Percentiles rank a stretch among this genome's conserved stretches.
Evolutionary conservation across 2,797 vertebrate genomes (phyloP).

Genomic region (Taeniopygia guttata): DNA sequence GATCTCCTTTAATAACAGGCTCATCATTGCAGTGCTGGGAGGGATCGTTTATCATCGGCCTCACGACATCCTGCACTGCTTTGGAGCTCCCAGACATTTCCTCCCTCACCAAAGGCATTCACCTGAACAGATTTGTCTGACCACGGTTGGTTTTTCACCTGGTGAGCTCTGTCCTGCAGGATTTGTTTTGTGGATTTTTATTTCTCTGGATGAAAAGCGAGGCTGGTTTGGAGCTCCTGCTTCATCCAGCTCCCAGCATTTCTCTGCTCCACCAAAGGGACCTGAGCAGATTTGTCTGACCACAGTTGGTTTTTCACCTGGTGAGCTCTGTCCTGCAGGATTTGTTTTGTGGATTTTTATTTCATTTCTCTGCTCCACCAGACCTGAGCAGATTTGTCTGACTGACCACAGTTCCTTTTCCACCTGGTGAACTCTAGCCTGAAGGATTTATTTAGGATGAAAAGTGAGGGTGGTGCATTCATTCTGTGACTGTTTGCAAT

Average conservation of each 20-base stretch:
- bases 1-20: not conserved
- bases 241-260: not conserved
- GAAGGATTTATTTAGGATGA: not conserved
- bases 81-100: not conserved
- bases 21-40: not conserved
- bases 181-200: not conserved
- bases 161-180: not conserved
- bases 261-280: not conserved
- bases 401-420: not conserved
- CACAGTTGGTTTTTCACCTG: not conserved
- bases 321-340: constrained; percentile 19
- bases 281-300: not conserved
- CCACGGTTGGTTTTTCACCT: not conserved
- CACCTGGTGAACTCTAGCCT: constrained; percentile 52
- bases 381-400: not conserved
- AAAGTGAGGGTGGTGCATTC: not conserved
- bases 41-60: not conserved
- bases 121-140: not conserved
- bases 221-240: not conserved
- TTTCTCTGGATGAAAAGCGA: not conserved
- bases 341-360: no score
- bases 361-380: not conserved
- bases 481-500: not conserved
- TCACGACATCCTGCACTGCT: not conserved
- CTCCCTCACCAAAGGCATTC: not conserved